Conservation (phyloP, 1,140 invertebrate species). For the Drosophila eugracilis region DNA sequence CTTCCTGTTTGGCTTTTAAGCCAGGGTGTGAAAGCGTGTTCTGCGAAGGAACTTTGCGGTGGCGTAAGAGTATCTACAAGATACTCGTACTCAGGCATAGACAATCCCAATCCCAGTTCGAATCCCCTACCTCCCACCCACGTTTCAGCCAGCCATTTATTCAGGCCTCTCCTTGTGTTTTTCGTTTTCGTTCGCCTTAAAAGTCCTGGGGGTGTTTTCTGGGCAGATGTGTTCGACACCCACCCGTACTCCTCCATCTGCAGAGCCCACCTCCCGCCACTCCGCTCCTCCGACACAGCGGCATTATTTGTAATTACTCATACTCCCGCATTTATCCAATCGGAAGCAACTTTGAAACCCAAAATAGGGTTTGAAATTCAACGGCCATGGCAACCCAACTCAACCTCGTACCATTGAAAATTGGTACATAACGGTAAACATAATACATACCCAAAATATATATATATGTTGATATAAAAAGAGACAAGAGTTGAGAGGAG, state of each 20-base stretch:
- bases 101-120: slow-evolving; percentile 8
- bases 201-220: slow-evolving; percentile 66
- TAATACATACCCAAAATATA: slow-evolving; percentile 20
- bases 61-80: slow-evolving; percentile 22
- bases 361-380: slow-evolving; percentile 82
- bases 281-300: slow-evolving; percentile 10
- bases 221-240: slow-evolving; percentile 59
- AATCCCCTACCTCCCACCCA: slow-evolving; percentile 6
- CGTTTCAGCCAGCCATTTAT: slow-evolving; percentile 23
- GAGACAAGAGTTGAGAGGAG: slow-evolving; percentile 35
- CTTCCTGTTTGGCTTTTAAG: slow-evolving; percentile 35
- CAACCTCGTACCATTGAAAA: slow-evolving; percentile 5
- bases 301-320: slow-evolving; percentile 84
- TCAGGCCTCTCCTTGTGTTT: slow-evolving; percentile 12
- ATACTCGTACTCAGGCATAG: slow-evolving; percentile 19
- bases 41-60: slow-evolving; percentile 41
- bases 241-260: slow-evolving; percentile 24
- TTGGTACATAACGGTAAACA: slow-evolving; percentile 44
- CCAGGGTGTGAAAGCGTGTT: slow-evolving; percentile 44
- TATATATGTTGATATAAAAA: slow-evolving; percentile 32
- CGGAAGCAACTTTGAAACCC: slow-evolving; percentile 84
- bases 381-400: slow-evolving; percentile 65
- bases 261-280: background rate
- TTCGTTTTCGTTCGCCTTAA: background rate
- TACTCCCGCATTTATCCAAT: slow-evolving; percentile 80